A percentile compares a stretch with the other conserved stretches of the same genome.
phyloP scores from a whole-genome alignment of 92 coral and sea anemone genomes.

The Epizoanthus illoricatus region DNA sequence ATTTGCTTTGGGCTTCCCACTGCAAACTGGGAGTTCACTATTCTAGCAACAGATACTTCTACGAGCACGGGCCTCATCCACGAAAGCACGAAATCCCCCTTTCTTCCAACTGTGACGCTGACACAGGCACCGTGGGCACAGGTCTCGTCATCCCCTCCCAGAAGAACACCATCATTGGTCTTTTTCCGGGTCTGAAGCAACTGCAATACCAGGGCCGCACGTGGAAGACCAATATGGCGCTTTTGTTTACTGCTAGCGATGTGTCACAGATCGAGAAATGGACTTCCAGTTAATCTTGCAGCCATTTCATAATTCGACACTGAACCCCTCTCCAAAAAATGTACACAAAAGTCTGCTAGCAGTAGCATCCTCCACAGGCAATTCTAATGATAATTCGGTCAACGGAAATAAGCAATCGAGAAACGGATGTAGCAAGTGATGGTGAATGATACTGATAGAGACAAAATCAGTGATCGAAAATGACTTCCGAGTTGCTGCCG shows the following conservation, averaged over 20 bases:
- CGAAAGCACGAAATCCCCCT: conserved; percentile 37
- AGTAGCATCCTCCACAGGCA: no score
- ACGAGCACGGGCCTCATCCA: conserved; percentile 24
- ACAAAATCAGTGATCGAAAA: no score
- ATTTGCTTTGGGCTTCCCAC: not conserved
- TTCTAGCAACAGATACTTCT: conserved; percentile 6
- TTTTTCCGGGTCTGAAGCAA: conserved; percentile 10
- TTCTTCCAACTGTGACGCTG: conserved; percentile 25
- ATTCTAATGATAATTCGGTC: no score
- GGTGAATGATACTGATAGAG: no score
- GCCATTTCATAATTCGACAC: no score
- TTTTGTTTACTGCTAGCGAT: conserved; percentile 7
- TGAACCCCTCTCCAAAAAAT: no score
- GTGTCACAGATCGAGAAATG: conserved; percentile 21
- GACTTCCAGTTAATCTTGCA: not conserved
- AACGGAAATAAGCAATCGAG: no score
- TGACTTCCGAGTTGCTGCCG: no score
- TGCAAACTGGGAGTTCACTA: conserved; percentile 30
- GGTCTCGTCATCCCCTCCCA: conserved; percentile 4
- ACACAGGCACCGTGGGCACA: conserved; percentile 26
- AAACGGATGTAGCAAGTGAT: no score
- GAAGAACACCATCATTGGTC: conserved; percentile 9
- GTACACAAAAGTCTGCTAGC: no score
- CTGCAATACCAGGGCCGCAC: not conserved
- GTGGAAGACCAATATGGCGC: conserved; percentile 25